Base-by-base conservation (phyloP, 2,797 vertebrate genomes). In the Furcifer pardalis region DNA sequence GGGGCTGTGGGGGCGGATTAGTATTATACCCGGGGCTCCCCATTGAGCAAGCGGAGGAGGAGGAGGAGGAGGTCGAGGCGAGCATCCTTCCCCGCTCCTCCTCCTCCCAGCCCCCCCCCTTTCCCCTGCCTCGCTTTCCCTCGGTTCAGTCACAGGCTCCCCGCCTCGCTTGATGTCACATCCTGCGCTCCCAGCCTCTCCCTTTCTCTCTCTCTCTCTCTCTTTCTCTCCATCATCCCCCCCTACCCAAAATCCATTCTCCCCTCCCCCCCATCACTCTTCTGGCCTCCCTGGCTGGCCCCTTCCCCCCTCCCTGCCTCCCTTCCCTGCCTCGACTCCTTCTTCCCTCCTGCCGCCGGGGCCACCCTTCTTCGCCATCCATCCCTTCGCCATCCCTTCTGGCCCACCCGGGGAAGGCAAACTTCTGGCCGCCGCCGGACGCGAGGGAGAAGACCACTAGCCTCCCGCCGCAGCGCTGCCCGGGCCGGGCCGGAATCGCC, bases 111-210 rank as follows among this genome's bases (percentile, higher is more conserved):
- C 78, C 74, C 12, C 85, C 89, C 80, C 85, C 60, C 59, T 35
- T 88, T 72, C 3, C 15, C 59, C 90, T 82, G 86, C 85, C 90
- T 83, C 84, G 59, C 60, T 52, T 89, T 75, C 4, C 62, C 90
- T 84, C 90, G 88, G 46, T 87, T 86, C 76, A 79, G 96, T 98
- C 97, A 91, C 97, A 97, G 97, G 96, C 97, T 97, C 96, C 97
- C 97, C 97, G 95, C 96, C 96, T 92, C 42, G 42, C 60, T 79
- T 94, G 95, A 97, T 96, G 97, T 97, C 96, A 98, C 96, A 97
- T 98, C 97, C 97, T 97, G 93, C 96, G 94, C 95, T 96, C 91
- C 1, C 32, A 84, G 89, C 92, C 25, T 40, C 17, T 19, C 5
- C 25, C 19, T 12, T 7, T 59, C 35, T 10, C 23, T 42, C n/a